These are phyloP conservation scores for Rhyzopertha dominica DNA, from an alignment of 1,140 invertebrate genomes.

Conservation along the genomic window DNA sequence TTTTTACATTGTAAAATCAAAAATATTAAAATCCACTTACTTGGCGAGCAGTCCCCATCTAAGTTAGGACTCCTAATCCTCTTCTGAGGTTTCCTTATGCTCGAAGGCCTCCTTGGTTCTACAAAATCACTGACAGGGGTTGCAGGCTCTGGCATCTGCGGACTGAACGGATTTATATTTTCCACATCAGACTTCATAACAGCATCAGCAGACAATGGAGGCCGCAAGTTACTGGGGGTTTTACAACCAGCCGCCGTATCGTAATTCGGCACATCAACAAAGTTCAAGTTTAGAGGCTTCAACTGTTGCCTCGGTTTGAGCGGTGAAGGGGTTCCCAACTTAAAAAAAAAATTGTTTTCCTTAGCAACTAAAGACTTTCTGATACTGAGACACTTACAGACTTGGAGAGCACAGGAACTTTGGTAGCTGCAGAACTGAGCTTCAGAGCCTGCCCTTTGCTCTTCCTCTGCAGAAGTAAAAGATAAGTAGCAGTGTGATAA, in stretches of 20 bases:
- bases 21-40: conserved; percentile 45
- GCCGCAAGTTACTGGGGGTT: too few relatives aligned
- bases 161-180: conserved; percentile 9
- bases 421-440: conserved; percentile 37
- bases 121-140: conserved; percentile 29
- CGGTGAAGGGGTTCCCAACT: too few relatives aligned
- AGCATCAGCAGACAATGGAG: too few relatives aligned
- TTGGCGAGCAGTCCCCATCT: conserved; percentile 45
- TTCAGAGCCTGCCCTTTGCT: conserved; percentile 51
- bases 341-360: too few relatives aligned
- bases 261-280: too few relatives aligned
- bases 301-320: too few relatives aligned
- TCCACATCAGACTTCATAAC: too few relatives aligned
- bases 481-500: conserved; percentile 74
- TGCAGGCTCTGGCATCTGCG: conserved; percentile 3
- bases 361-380: too few relatives aligned
- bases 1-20: too few relatives aligned
- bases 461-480: conserved; percentile 65
- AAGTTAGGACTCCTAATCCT: conserved; percentile 45
- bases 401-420: conserved; percentile 33
- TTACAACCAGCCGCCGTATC: too few relatives aligned
- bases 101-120: conserved; percentile 33
- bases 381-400: too few relatives aligned
- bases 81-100: conserved; percentile 41
- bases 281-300: too few relatives aligned